Percentiles rank a stretch among this genome's conserved stretches.
Conservation (phyloP, 2,888 invertebrate genomes). For the Ceraclea dissimilis region DNA sequence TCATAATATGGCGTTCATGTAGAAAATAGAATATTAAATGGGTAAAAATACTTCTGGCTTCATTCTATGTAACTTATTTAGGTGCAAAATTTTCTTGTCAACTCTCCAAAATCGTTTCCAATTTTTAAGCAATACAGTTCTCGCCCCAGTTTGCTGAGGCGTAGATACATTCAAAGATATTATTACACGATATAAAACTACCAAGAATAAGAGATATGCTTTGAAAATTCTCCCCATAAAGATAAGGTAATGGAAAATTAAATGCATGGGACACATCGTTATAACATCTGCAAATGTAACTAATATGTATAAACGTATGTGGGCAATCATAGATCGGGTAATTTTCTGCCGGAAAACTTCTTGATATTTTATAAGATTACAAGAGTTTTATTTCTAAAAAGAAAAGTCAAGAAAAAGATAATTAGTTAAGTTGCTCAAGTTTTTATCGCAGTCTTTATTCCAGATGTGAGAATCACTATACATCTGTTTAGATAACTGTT, state of each 20-base stretch:
- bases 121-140: neutral
- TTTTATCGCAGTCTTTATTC: too few relatives aligned
- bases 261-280: slow-evolving; percentile 22
- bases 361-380: too few relatives aligned
- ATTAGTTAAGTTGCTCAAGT: too few relatives aligned
- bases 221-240: slow-evolving; percentile 9
- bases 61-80: neutral
- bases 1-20: too few relatives aligned
- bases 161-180: neutral
- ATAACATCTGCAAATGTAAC: neutral
- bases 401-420: too few relatives aligned
- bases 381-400: too few relatives aligned
- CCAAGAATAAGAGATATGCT: neutral
- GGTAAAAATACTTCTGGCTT: too few relatives aligned
- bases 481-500: too few relatives aligned
- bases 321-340: slow-evolving; percentile 17
- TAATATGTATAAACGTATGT: slow-evolving; percentile 3
- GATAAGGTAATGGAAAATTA: slow-evolving; percentile 26
- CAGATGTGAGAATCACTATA: too few relatives aligned
- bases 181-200: neutral
- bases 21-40: too few relatives aligned
- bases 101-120: neutral
- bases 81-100: neutral
- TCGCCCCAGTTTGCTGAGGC: neutral
- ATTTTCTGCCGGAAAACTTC: neutral